A percentile compares a stretch with the other conserved stretches of the same genome.
Evolutionary conservation across 1,140 invertebrate species (phyloP).

Genomic region (Tetranychus urticae): DNA sequence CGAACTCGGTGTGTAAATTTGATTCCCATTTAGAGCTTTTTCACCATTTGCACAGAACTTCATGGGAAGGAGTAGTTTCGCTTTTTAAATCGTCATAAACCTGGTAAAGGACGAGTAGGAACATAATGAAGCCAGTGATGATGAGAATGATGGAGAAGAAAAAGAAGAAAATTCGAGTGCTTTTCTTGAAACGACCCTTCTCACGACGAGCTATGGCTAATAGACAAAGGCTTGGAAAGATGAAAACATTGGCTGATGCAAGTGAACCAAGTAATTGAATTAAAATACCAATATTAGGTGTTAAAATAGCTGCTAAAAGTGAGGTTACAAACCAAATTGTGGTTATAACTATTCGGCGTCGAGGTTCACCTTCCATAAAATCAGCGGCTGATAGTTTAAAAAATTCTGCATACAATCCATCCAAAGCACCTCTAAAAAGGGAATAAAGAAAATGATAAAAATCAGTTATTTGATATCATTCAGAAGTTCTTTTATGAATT

Average conservation of each 20-base stretch:
- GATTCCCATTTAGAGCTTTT: too few relatives aligned
- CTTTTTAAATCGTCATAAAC: background rate
- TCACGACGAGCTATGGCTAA: constrained; percentile 2
- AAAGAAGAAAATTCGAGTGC: background rate
- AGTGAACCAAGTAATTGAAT: constrained; percentile 33
- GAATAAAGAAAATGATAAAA: background rate
- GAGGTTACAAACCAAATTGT: constrained; percentile 33
- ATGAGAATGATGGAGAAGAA: background rate
- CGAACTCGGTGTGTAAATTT: too few relatives aligned
- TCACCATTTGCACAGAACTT: background rate
- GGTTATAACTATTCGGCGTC: constrained; percentile 25
- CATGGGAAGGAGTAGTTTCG: background rate
- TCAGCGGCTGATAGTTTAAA: constrained; percentile 16
- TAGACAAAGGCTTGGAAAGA: constrained; percentile 10
- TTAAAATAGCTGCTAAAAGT: constrained; percentile 31
- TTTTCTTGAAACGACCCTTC: background rate
- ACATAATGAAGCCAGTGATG: background rate
- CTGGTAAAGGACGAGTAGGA: background rate
- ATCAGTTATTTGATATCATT: background rate
- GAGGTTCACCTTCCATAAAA: constrained; percentile 18
- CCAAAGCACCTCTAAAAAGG: constrained; percentile 21
- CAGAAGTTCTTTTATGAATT: background rate
- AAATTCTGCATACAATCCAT: constrained; percentile 22
- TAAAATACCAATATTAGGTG: constrained; percentile 38
- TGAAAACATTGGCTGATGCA: constrained; percentile 10